Percentiles rank a stretch among this genome's conserved stretches.
phyloP scores from a whole-genome alignment of 2,888 invertebrate species.

The Andrena fulva region DNA sequence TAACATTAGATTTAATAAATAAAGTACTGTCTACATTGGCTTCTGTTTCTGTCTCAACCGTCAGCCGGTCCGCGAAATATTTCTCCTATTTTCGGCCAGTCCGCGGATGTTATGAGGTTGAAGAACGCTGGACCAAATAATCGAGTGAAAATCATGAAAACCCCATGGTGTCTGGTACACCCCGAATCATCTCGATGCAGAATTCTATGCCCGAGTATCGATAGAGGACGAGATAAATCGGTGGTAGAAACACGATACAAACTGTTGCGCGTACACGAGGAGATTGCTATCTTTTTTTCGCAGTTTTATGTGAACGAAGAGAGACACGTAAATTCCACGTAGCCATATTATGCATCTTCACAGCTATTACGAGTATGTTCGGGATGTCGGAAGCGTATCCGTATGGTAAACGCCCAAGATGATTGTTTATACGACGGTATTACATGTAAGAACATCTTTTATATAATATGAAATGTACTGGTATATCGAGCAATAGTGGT shows the following conservation, averaged over 20 bases:
- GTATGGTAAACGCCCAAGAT: conserved; percentile 65
- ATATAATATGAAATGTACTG: conserved; percentile 39
- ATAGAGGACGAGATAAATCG: conserved; percentile 4
- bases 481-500: no score
- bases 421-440: conserved; percentile 68
- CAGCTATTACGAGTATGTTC: conserved; percentile 38
- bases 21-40: no score
- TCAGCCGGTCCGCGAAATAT: no score
- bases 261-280: not conserved
- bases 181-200: not conserved
- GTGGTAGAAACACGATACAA: conserved; percentile 31
- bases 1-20: no score
- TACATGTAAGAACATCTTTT: conserved; percentile 67
- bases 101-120: no score
- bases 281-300: not conserved
- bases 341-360: conserved; percentile 27
- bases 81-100: no score
- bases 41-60: no score
- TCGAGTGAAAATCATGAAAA: no score
- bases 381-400: conserved; percentile 52
- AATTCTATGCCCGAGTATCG: conserved; percentile 26
- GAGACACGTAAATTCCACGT: conserved; percentile 44
- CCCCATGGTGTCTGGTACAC: no score
- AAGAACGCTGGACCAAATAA: no score
- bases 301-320: not conserved